Evolutionary conservation across 2,888 invertebrate genomes (phyloP), one percentile per base, ranked within the genome.

Genomic region (Pomacea canaliculata): DNA sequence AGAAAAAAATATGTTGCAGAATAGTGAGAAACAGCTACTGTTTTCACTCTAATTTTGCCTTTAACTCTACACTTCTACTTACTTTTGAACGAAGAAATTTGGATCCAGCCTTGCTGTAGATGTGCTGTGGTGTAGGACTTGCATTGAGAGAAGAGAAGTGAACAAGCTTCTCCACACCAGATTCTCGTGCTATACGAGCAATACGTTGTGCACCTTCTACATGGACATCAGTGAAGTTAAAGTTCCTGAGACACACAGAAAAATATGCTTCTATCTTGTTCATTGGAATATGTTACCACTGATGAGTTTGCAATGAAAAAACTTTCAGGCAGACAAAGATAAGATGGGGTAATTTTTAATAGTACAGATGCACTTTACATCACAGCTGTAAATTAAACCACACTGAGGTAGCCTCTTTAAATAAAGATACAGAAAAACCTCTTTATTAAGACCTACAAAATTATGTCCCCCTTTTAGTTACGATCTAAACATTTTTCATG

Each of bases 61-160:
- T 19, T 23, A 66, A 48, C 49, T 7, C 13, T 13, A 66, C 67
- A 16, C 48, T 18, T 37, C 23, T n/a, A 76, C 68, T 75, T 77
- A 88, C 90, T 86, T 90, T 91, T 16, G 89, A 80, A 63, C 77
- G 82, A 19, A 90, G 85, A 75, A 83, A 89, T 66, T 83, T 69
- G 10, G 90, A 90, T 16, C 97, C 97, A n/a, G 92, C 93, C 76
- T 92, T 92, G 72, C 95, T 82, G 63, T 95, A 91, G 78, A 94
- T 91, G 19, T 94, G 92, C 84, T 92, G 91, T 12, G 97, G 97
- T 70, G 94, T 90, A 63, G 94, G 93, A 23, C 92, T 92, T 37
- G 94, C 95, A 92, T 97, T 97, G 79, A 99, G 92, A 78, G 96
- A 94, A 0, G 98, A 98, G 1, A 99, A 89, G 90, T 99, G 99